Conservation (phyloP, 2,888 invertebrate genomes). For the Pachycephus smyrnensis region DNA sequence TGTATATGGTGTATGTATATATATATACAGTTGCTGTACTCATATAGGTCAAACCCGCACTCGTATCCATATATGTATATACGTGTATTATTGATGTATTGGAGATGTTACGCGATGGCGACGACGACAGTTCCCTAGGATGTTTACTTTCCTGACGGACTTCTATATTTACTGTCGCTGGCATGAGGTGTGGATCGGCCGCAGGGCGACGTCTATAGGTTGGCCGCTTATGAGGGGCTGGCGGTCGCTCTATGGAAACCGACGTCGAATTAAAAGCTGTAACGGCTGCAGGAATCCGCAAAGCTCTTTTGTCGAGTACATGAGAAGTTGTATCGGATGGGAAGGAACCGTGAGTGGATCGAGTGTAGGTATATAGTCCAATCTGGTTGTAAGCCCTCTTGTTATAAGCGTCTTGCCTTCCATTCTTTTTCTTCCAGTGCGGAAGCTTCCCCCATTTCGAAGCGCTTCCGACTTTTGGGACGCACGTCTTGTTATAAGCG, state of each 20-base stretch:
- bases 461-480: too few relatives aligned
- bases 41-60: neutral
- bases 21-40: neutral
- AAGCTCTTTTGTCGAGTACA: neutral
- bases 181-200: constrained; percentile 2
- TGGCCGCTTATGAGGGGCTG: constrained; percentile 31
- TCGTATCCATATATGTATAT: neutral
- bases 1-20: neutral
- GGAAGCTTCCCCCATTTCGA: too few relatives aligned
- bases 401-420: too few relatives aligned
- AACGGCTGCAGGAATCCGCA: neutral
- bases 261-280: neutral
- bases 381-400: too few relatives aligned
- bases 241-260: constrained; percentile 20
- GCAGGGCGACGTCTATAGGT: constrained; percentile 11
- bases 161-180: neutral
- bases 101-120: neutral
- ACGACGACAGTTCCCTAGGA: neutral
- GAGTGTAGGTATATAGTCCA: neutral
- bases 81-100: neutral
- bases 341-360: neutral
- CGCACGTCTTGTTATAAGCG: too few relatives aligned
- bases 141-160: neutral
- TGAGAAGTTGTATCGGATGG: neutral
- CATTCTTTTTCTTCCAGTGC: too few relatives aligned